Evolutionary conservation across 2,888 invertebrate species (phyloP), one percentile per base, ranked within the genome.

Genomic region (Cephus pygmeus): DNA sequence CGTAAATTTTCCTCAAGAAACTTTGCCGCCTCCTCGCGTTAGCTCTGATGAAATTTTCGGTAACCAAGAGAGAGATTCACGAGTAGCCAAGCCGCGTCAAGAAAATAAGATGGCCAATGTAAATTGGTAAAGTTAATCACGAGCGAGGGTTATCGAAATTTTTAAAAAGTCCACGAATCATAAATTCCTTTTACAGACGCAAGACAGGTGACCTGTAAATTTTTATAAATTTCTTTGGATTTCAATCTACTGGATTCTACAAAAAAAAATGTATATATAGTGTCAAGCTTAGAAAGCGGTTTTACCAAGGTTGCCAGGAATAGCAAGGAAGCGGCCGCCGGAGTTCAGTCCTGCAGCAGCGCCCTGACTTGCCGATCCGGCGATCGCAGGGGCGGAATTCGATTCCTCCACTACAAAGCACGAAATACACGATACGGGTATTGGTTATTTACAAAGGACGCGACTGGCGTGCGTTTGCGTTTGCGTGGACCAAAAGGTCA

Each of bases 261-360:
- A 0, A 56, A 23, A 23, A 15, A 34, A 15, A 3, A 73, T n/a
- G 11, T 15, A 34, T 73, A 15, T 36, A 23, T 40, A 30, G 33
- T 75, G 33, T 76, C 75, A 82, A 85, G 85, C 85, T 83, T 36
- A 81, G 77, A 83, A 85, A 85, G 86, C 84, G 23, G 79, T 84
- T 84, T 89, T 87, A 85, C 85, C 85, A 85, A 86, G 85, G 83
- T 88, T 89, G 87, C 92, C 94, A 90, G 95, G 94, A 91, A 95
- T 93, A 92, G 94, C 93, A 93, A 95, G 94, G 93, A 95, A 95
- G 92, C 94, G 94, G 92, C 93, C 94, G 75, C 82, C 79, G 84
- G 87, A 82, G 83, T 85, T 89, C 81, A 90, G 85, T 85, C 87
- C 85, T 82, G 84, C 81, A 77, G 83, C 76, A 79, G 84, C 85